Conservation (phyloP, 2,797 vertebrate species). For the Microcaecilia unicolor region DNA sequence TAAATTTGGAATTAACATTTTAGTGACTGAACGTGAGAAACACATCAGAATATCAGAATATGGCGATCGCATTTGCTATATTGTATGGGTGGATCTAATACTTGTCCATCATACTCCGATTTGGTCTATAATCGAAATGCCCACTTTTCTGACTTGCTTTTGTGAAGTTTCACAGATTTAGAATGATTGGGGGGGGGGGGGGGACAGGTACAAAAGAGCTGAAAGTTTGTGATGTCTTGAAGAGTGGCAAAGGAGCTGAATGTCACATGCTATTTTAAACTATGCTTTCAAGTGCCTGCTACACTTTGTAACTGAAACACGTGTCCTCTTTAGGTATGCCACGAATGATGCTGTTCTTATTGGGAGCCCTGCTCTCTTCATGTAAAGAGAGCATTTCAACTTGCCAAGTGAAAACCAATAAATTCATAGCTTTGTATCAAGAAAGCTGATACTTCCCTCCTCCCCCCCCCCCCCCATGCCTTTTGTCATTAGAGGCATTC, state of each 20-base stretch:
- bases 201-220: constrained; percentile 49
- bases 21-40: too few relatives aligned
- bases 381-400: constrained; percentile 55
- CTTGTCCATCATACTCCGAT: too few relatives aligned
- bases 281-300: constrained; percentile 32
- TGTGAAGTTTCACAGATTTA: constrained; percentile 23
- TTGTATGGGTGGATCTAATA: too few relatives aligned
- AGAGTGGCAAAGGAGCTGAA: constrained; percentile 37
- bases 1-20: too few relatives aligned
- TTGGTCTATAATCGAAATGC: too few relatives aligned
- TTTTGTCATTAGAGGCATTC: constrained; percentile 68
- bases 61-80: too few relatives aligned
- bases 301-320: constrained; percentile 44
- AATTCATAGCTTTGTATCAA: constrained; percentile 65
- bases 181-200: too few relatives aligned
- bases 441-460: constrained; percentile 63
- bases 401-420: constrained; percentile 71
- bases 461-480: constrained; percentile 57
- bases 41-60: too few relatives aligned
- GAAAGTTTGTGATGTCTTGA: constrained; percentile 14
- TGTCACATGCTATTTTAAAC: constrained; percentile 22
- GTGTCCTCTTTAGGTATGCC: constrained; percentile 22
- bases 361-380: constrained; percentile 29
- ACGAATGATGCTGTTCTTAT: constrained; percentile 39
- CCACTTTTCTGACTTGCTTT: neutral